Conservation (phyloP, 2,113 vertebrate species). For the Steatornis caripensis region DNA sequence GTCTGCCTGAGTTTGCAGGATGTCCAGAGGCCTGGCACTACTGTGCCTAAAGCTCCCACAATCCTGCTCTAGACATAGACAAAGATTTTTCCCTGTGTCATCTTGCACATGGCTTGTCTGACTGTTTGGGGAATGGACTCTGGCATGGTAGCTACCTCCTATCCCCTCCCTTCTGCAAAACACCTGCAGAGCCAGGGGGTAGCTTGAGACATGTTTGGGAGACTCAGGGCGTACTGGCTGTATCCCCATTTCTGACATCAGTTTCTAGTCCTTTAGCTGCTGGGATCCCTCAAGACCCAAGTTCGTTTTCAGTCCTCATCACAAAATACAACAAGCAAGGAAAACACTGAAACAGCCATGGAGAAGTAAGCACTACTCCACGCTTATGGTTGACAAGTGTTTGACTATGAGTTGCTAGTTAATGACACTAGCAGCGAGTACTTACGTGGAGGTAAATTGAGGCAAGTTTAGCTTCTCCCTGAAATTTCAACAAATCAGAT, state of each 20-base stretch:
- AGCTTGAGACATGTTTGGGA: not conserved
- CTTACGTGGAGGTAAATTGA: not conserved
- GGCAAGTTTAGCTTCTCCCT: not conserved
- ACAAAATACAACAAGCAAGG: not conserved
- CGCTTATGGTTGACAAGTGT: not conserved
- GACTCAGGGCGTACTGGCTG: not conserved
- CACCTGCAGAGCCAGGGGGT: not conserved
- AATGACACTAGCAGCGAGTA: not conserved
- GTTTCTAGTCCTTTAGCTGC: not conserved
- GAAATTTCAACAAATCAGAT: not conserved
- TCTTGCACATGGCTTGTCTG: not conserved
- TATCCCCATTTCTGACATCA: not conserved
- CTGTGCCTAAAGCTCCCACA: not conserved
- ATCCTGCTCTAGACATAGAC: not conserved
- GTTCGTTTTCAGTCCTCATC: not conserved
- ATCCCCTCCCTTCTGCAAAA: not conserved
- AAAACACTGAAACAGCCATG: not conserved
- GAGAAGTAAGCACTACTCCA: not conserved
- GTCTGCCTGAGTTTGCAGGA: not conserved
- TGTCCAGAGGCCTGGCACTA: not conserved
- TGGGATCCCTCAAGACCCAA: not conserved
- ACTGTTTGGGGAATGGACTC: not conserved
- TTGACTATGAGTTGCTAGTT: not conserved
- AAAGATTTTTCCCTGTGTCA: not conserved
- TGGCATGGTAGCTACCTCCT: not conserved